Evolutionary conservation across 2,797 vertebrate genomes (phyloP), one percentile per base, ranked within the genome.

Genomic region (Neosilurus mollespiculum): DNA sequence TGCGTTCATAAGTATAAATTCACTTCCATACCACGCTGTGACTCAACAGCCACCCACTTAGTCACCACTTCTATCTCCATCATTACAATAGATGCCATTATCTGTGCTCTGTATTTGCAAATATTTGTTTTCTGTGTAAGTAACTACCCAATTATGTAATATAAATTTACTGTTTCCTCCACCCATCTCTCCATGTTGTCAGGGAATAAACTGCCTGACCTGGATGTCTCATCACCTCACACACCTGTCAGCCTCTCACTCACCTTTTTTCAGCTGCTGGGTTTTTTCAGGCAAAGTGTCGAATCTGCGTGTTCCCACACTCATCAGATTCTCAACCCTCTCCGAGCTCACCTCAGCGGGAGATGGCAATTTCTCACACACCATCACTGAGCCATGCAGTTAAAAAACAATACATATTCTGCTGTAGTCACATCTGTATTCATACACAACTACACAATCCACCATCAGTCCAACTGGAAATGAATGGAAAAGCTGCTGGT

Each of bases 321-420:
- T 97, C 94, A 99, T 94, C 85, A 99, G 93, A 61, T 91, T 97
- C 90, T 99, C 98, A 86, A 98, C 96, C 67, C 96, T 93, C 90
- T 98, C 97, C 0, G 93, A 91, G 0, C 92, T 16, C 37, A 98
- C 95, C 66, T 98, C 96, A 72, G 97, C 90, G 0, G 98, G 98
- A 87, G 97, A 97, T 12, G 98, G 97, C 56, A 99, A 94, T 86
- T 97, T 98, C 88, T 93, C 94, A 87, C 97, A 99, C 83, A 97
- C 97, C 98, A 99, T 98, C 0, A 94, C 98, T 99, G 85, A 79
- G 76, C 82, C 9, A 77, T 14, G 9, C 14, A 9, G 90, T 94
- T 94, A 95, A 97, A 93, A 95, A 93, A 2, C n/a, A 71, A 72
- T 69, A 53, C 4, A 86, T 5, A 80, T 3, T 15, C 5, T 43